phyloP scores from a whole-genome alignment of 1,140 invertebrate genomes.

The Bombus confusus region DNA sequence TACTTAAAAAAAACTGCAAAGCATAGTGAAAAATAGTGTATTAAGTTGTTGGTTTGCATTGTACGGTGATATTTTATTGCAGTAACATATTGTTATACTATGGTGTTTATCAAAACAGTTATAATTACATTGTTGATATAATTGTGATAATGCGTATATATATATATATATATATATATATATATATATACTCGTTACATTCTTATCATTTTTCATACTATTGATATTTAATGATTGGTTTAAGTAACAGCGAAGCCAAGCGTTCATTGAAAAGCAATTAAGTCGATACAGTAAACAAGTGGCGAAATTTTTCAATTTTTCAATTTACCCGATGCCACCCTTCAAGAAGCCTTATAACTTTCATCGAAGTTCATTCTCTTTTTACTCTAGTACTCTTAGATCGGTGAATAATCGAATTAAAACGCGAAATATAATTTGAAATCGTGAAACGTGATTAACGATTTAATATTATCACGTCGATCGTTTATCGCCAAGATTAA shows the following conservation, averaged over 20 bases:
- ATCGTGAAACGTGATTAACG: not conserved
- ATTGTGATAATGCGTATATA: no score
- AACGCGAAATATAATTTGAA: not conserved
- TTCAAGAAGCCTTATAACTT: slow-evolving; percentile 4
- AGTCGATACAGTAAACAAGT: slow-evolving; percentile 35
- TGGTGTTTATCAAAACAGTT: not conserved
- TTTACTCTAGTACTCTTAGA: not conserved
- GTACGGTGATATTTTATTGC: no score
- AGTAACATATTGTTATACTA: no score
- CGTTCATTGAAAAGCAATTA: slow-evolving; percentile 38
- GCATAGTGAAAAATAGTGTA: no score
- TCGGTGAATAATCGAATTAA: not conserved
- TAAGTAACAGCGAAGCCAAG: no score
- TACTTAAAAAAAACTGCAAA: not conserved
- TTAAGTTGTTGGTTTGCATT: no score
- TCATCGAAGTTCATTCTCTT: not conserved
- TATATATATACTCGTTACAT: not conserved
- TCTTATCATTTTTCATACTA: not conserved
- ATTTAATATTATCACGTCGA: not conserved
- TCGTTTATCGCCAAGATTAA: slow-evolving; percentile 13
- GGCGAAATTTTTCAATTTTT: slow-evolving; percentile 37
- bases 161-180: no score
- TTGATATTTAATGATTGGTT: no score
- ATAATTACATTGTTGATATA: no score
- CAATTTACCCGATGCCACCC: not conserved